A percentile compares a stretch with the other conserved stretches of the same genome.
phyloP scores from a whole-genome alignment of 2,888 invertebrate species.

The Drosophila pullipes region DNA sequence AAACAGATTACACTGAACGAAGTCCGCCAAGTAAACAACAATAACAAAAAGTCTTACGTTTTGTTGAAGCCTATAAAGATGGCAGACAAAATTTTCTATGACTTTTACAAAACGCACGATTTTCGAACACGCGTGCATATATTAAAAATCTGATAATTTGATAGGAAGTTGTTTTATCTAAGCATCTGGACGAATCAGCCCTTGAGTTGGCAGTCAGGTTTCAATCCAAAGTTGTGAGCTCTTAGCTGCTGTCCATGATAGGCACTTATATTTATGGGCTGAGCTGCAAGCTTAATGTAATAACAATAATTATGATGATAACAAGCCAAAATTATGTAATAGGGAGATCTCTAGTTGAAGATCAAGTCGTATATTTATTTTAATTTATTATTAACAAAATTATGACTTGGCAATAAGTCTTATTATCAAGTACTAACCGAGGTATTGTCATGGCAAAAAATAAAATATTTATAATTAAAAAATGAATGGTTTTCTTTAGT shows the following conservation, averaged over 20 bases:
- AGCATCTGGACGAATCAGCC: background rate
- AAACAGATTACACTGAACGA: slow-evolving; percentile 7
- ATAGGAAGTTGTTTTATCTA: background rate
- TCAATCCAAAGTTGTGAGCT: background rate
- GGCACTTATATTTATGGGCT: background rate
- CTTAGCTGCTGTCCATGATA: background rate
- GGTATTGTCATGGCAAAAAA: background rate
- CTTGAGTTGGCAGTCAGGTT: background rate
- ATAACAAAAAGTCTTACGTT: slow-evolving; percentile 41
- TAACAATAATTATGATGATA: background rate
- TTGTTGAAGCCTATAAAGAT: slow-evolving; percentile 2
- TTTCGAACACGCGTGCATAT: slow-evolving; percentile 1
- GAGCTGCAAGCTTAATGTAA: background rate
- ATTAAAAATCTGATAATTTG: background rate
- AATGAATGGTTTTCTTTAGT: background rate
- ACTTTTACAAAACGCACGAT: slow-evolving; percentile 14
- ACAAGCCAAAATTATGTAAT: background rate
- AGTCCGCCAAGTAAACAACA: background rate
- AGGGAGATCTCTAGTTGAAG: background rate
- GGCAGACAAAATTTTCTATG: slow-evolving; percentile 7
- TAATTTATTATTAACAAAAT: background rate
- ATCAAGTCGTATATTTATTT: background rate
- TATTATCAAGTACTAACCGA: background rate
- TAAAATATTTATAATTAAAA: background rate
- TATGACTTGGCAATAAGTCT: background rate